These are phyloP conservation scores for Micronisus gabar DNA, from an alignment of 2,113 vertebrate species.

Conservation along the genomic window DNA sequence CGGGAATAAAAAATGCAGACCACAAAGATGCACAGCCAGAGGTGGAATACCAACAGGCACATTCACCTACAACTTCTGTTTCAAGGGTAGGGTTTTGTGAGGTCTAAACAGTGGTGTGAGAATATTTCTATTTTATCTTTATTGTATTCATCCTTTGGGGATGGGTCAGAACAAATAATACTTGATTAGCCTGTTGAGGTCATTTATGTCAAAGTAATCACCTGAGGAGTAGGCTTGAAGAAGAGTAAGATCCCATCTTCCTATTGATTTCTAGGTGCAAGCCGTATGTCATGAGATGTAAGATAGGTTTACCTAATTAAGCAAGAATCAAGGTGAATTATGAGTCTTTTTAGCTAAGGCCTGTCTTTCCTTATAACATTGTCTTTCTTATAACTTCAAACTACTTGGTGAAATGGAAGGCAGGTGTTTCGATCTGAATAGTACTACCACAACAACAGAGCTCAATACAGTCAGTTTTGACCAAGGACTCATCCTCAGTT, in stretches of 20 bases:
- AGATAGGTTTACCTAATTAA: neutral
- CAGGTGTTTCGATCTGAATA: neutral
- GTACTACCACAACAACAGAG: neutral
- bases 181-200: neutral
- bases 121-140: neutral
- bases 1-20: neutral
- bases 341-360: neutral
- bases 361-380: neutral
- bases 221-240: neutral
- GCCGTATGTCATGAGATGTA: fast-evolving
- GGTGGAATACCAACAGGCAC: neutral
- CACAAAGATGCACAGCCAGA: neutral
- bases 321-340: neutral
- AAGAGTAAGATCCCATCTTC: neutral
- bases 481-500: neutral
- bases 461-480: neutral
- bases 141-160: neutral
- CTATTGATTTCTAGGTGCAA: neutral
- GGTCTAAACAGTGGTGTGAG: neutral
- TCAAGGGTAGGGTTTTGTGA: neutral
- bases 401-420: neutral
- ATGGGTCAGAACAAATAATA: neutral
- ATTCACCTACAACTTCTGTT: neutral
- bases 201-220: neutral
- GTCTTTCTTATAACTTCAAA: neutral